These are phyloP conservation scores for Sebastes schlegelii DNA, from an alignment of 2,113 vertebrate genomes.

Conservation along the genomic window DNA sequence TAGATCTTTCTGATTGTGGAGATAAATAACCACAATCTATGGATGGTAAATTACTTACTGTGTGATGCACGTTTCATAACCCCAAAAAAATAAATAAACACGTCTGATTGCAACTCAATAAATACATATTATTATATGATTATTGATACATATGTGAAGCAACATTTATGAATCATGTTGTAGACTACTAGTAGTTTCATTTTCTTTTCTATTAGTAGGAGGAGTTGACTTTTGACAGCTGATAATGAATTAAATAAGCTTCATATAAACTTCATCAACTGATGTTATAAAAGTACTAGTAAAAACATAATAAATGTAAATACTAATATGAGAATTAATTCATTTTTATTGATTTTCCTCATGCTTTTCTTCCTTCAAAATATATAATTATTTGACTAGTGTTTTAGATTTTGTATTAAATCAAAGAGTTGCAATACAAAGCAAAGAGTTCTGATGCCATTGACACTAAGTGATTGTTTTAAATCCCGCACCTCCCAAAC, in stretches of 20 bases:
- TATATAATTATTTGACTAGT: background rate
- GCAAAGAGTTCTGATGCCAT: background rate
- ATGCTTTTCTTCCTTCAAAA: background rate
- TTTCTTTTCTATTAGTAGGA: background rate
- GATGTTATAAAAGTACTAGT: background rate
- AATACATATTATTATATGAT: background rate
- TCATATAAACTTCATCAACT: background rate
- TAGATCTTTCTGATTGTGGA: background rate
- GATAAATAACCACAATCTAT: constrained; percentile 13
- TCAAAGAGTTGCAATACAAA: background rate
- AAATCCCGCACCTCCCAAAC: background rate
- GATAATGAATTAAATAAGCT: background rate
- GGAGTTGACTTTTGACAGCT: background rate
- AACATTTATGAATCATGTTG: background rate
- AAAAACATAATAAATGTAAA: background rate
- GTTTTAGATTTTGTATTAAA: background rate
- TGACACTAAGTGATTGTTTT: constrained; percentile 17
- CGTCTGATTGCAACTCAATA: background rate
- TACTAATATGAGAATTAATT: background rate
- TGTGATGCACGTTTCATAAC: background rate
- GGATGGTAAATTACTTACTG: background rate
- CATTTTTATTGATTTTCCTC: background rate
- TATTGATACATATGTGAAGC: background rate
- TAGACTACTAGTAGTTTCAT: background rate
- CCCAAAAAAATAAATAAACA: background rate